Evolutionary conservation across 2,113 vertebrate species (phyloP).

Genomic region (Strix aluco): DNA sequence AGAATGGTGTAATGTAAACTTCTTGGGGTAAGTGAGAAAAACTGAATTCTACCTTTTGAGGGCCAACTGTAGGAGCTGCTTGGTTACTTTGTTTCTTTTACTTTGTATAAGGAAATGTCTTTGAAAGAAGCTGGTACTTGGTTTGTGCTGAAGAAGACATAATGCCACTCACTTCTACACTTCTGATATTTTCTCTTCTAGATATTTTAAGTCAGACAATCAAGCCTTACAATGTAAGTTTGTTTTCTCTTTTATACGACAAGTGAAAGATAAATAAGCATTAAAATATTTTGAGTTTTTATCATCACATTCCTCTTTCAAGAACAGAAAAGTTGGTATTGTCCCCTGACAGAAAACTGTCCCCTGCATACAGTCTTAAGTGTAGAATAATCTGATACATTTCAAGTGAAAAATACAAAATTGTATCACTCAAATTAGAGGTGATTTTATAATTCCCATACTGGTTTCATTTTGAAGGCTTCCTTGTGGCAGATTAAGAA

Average conservation of each 20-base stretch:
- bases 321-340: neutral
- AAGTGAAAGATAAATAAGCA: neutral
- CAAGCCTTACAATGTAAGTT: constrained; percentile 93
- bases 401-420: neutral
- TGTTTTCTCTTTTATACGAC: neutral
- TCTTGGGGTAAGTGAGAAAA: neutral
- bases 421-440: neutral
- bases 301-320: neutral
- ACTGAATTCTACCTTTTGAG: neutral
- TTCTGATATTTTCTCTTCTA: constrained; percentile 58
- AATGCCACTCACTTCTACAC: neutral
- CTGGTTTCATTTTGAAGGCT: neutral
- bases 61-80: neutral
- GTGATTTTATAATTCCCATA: neutral
- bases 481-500: neutral
- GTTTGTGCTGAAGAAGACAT: neutral
- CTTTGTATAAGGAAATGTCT: neutral
- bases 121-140: neutral
- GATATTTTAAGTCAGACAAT: constrained; percentile 92
- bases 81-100: neutral
- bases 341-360: neutral
- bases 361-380: neutral
- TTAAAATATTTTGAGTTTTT: neutral
- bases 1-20: neutral
- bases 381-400: neutral